phyloP scores from a whole-genome alignment of 2,888 invertebrate genomes.

The Plusia festucae region DNA sequence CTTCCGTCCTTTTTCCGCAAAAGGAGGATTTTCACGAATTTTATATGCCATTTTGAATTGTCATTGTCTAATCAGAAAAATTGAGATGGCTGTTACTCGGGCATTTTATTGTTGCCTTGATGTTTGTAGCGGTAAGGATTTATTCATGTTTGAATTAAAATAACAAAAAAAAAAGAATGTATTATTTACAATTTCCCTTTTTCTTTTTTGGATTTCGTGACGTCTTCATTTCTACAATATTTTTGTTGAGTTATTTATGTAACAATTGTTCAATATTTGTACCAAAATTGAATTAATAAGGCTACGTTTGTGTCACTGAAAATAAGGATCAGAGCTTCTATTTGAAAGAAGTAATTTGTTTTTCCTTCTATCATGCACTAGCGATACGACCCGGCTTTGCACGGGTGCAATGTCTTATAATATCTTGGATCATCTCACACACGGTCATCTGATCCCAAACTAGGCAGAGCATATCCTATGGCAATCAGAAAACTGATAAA shows the following conservation, averaged over 20 bases:
- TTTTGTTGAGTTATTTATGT: too few relatives aligned
- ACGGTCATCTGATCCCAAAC: too few relatives aligned
- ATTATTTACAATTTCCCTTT: background rate
- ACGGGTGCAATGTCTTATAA: too few relatives aligned
- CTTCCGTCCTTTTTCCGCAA: slow-evolving; percentile 24
- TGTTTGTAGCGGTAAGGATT: background rate
- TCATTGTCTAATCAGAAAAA: slow-evolving; percentile 15
- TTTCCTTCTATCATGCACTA: background rate
- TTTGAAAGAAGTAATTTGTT: background rate
- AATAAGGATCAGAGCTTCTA: background rate
- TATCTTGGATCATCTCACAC: too few relatives aligned
- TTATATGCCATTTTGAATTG: slow-evolving; percentile 22
- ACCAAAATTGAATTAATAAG: background rate
- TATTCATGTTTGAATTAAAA: slow-evolving; percentile 1
- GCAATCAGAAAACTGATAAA: too few relatives aligned
- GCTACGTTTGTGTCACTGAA: background rate
- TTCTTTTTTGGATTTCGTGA: background rate
- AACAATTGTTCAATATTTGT: background rate
- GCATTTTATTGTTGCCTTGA: background rate
- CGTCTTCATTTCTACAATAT: slow-evolving; percentile 1
- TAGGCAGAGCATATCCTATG: too few relatives aligned
- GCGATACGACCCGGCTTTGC: too few relatives aligned
- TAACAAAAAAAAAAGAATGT: background rate
- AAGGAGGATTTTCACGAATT: slow-evolving; percentile 44
- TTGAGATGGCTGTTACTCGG: background rate